Conservation (phyloP, 30 jellyfish, hydroid and myxozoan species). For the Aurelia sp. region DNA sequence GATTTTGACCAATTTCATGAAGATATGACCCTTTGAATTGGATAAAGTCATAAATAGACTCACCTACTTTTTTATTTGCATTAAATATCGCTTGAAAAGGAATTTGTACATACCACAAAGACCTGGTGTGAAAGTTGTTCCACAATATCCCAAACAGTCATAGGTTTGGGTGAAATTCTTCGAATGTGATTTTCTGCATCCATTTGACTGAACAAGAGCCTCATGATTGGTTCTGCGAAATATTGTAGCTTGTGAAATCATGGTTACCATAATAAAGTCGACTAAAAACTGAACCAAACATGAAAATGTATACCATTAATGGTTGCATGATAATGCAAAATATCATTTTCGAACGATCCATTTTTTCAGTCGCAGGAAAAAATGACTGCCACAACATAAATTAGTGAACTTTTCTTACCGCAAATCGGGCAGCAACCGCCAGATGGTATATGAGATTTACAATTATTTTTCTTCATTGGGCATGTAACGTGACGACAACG, state of each 20-base stretch:
- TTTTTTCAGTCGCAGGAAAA: not conserved
- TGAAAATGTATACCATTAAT: no score
- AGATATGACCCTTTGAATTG: no score
- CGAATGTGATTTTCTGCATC: conserved; percentile 66
- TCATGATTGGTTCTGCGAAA: conserved; percentile 66
- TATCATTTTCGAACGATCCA: not conserved
- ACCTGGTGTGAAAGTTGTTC: conserved; percentile 61
- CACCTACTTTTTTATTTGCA: no score
- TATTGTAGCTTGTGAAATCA: not conserved
- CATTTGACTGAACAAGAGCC: conserved; percentile 77
- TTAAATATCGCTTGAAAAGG: not conserved
- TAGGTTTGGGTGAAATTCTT: conserved; percentile 64
- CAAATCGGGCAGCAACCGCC: conserved; percentile 92
- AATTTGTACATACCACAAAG: conserved; percentile 57
- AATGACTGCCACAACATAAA: not conserved
- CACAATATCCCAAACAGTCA: conserved; percentile 64
- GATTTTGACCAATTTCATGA: no score
- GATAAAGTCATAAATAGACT: no score
- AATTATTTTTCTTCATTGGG: conserved; percentile 15
- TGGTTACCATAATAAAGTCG: no score
- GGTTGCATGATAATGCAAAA: no score
- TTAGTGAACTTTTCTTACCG: conserved; percentile 35
- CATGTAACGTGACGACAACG: conserved; percentile 76
- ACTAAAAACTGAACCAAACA: not conserved
- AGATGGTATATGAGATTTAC: conserved; percentile 56